Evolutionary conservation across 2,797 vertebrate genomes (phyloP).

Genomic region (Tinamus major): DNA sequence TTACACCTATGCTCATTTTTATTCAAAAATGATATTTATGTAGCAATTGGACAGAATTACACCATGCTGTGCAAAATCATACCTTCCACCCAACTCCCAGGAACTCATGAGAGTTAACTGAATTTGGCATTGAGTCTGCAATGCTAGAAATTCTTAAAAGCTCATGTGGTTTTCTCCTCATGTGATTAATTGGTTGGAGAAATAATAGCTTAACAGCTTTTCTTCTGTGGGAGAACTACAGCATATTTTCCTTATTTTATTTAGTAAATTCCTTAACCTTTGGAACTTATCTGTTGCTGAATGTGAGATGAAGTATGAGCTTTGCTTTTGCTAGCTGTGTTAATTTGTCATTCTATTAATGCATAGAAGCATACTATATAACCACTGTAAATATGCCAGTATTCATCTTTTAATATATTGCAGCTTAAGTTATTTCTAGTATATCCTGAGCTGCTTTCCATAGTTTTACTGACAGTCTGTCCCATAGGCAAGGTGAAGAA

Average conservation of each 20-base stretch:
- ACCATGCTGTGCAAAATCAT: not conserved
- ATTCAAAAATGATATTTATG: not conserved
- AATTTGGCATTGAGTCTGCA: not conserved
- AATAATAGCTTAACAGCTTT: not conserved
- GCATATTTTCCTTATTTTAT: not conserved
- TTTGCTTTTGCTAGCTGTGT: not conserved
- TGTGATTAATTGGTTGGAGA: conserved; percentile 33
- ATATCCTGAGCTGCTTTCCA: not conserved
- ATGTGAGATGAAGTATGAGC: not conserved
- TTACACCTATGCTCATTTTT: not conserved
- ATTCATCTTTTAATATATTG: not conserved
- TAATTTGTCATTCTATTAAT: not conserved
- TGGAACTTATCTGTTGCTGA: not conserved
- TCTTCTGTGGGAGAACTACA: not conserved
- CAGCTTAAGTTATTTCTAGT: not conserved
- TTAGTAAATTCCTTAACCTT: not conserved
- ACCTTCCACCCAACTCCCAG: not conserved
- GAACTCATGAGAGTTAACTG: not conserved
- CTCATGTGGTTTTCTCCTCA: conserved; percentile 11
- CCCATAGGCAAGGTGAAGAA: not conserved
- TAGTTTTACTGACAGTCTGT: not conserved
- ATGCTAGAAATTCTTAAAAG: not conserved
- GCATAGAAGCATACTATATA: not conserved
- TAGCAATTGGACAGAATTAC: not conserved
- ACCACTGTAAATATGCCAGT: fast-evolving